Evolutionary conservation across 2,888 invertebrate genomes (phyloP).

Genomic region (Drosophila cyrtoloma): DNA sequence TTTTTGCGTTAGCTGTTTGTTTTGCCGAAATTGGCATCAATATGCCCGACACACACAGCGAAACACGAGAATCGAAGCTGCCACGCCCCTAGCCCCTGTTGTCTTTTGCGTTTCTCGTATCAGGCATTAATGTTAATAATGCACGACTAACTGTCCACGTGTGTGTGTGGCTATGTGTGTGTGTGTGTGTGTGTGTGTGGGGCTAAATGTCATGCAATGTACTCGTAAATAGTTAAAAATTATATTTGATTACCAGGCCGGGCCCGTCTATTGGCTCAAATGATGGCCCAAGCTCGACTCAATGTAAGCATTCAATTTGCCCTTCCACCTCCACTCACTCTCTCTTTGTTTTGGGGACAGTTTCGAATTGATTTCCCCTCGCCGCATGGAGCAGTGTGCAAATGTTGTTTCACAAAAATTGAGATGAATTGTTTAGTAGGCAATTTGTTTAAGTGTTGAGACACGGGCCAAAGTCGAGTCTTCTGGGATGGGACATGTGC

Average conservation of each 20-base stretch:
- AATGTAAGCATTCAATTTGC: background rate
- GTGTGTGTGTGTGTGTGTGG: background rate
- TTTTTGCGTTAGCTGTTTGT: constrained; percentile 27
- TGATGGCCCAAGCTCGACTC: constrained; percentile 14
- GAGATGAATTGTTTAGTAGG: constrained; percentile 78
- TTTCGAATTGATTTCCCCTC: constrained; percentile 59
- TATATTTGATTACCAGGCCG: constrained; percentile 72
- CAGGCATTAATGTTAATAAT: constrained; percentile 76
- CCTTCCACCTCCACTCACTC: background rate
- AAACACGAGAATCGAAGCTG: constrained; percentile 23
- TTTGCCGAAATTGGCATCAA: constrained; percentile 60
- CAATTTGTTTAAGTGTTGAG: constrained; percentile 72
- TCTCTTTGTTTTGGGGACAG: constrained; percentile 28
- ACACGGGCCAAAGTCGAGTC: constrained; percentile 16
- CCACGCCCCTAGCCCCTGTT: constrained; percentile 31
- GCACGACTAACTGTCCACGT: constrained; percentile 32
- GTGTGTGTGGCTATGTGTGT: background rate
- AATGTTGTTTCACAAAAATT: constrained; percentile 52
- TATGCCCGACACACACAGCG: constrained; percentile 42
- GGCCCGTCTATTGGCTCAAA: constrained; percentile 41
- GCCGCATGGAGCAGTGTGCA: constrained; percentile 9
- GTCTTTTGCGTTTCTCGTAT: constrained; percentile 54
- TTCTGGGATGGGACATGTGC: constrained; percentile 16
- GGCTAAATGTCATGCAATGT: constrained; percentile 65
- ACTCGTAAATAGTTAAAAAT: constrained; percentile 81